These are phyloP conservation scores for Pseudomyrmex cubaensis DNA, from an alignment of 1,140 invertebrate species.

Conservation along the genomic window DNA sequence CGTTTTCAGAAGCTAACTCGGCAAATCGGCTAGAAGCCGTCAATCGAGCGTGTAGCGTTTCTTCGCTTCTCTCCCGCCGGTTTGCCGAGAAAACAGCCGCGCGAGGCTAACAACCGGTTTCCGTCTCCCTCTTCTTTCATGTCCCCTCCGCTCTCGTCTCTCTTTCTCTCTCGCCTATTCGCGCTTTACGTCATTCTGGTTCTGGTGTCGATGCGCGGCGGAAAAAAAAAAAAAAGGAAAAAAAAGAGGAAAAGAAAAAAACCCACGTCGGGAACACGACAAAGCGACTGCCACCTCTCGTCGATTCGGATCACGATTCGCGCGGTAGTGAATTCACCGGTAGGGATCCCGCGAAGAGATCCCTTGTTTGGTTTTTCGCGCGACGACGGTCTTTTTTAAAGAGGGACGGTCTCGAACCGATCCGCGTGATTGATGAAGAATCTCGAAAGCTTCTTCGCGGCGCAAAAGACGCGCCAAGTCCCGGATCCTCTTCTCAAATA, in stretches of 20 bases:
- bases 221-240: not conserved
- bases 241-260: too few relatives aligned
- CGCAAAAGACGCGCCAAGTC: too few relatives aligned
- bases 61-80: conserved; percentile 40
- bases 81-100: conserved; percentile 61
- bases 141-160: not conserved
- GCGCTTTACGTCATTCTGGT: conserved; percentile 43
- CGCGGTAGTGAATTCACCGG: conserved; percentile 27
- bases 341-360: conserved; percentile 15
- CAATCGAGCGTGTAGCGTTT: conserved; percentile 58
- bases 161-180: not conserved
- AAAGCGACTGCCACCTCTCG: conserved; percentile 56
- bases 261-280: not conserved
- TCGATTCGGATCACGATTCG: conserved; percentile 61
- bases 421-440: not conserved
- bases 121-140: conserved; percentile 21
- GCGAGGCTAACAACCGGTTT: conserved; percentile 67
- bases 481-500: too few relatives aligned
- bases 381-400: conserved; percentile 8
- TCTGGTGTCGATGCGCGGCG: conserved; percentile 50
- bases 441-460: not conserved
- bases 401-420: not conserved
- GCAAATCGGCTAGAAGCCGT: conserved; percentile 43
- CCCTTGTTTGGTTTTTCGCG: conserved; percentile 27
- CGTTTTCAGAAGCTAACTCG: conserved; percentile 52